Base-by-base conservation (phyloP, 2,888 invertebrate species). In the Tinea pellionella region DNA sequence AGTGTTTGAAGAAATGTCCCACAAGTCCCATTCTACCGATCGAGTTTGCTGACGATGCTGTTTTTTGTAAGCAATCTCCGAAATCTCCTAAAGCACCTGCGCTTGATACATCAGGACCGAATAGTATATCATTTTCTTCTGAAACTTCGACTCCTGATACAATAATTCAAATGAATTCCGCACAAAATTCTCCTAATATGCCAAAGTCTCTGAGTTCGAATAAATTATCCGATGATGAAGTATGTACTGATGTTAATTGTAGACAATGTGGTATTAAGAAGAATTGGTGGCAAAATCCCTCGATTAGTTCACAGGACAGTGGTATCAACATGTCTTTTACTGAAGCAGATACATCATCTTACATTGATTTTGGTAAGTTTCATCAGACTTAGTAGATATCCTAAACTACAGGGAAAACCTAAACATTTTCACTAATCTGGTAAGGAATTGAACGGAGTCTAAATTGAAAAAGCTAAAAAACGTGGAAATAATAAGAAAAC, bases 271-370 rank as follows among this genome's bases (percentile, higher is more conserved):
- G 75, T 68, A 81, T 83, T 63, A 89, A 91, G 62, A 89, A 90
- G 67, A 86, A 88, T 24, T 90, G 91, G 75, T 91, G 91, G 62
- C 89, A 91, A 66, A 91, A 92, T 59, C 90, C 91, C 62, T 92
- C 92, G 60, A 89, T 92, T 59, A 93, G 93, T 68, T 93, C 93
- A 4, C 93, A 93, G 73, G 94, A 94, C 71, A 93, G 93, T 67
- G 93, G 93, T 0, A 93, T 94, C 61, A 93, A 93, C 70, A 82
- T 93, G 77, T 90, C 91, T 11, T 93, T 92, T 74, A 90, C 91
- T 58, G 93, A 93, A 65, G 89, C 89, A 11, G 92, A 93, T 61
- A 89, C 89, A 11, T 92, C 93, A 61, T 85, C 89, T n/a, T 89
- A 77, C 68, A 66, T 79, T 62, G 86, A 88, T 61, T 78, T 80